Percentiles rank a stretch among this genome's conserved stretches.
These are phyloP conservation scores for Carapus acus DNA, from an alignment of 2,797 vertebrate species.

Conservation along the genomic window DNA sequence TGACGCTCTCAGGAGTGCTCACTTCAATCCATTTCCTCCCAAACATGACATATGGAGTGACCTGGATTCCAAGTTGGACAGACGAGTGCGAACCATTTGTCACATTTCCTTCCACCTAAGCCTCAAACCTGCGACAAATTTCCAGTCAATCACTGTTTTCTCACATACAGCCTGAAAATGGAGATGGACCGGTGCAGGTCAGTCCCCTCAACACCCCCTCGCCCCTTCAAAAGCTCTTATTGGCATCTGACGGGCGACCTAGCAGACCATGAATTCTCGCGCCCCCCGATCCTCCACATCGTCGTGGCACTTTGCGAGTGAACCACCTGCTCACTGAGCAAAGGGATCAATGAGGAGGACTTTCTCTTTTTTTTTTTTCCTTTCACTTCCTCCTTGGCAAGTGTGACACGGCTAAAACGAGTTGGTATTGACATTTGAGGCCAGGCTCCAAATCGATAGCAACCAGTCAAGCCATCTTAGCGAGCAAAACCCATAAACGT, in stretches of 20 bases:
- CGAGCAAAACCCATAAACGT: slow-evolving; percentile 87
- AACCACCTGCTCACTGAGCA: slow-evolving; percentile 79
- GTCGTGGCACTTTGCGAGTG: slow-evolving; percentile 70
- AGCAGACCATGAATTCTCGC: slow-evolving; percentile 58
- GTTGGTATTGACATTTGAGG: slow-evolving; percentile 90
- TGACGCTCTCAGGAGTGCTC: too few species aligned
- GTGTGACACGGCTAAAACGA: slow-evolving; percentile 80
- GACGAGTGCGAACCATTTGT: slow-evolving; percentile 2
- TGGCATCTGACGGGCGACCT: slow-evolving; percentile 68
- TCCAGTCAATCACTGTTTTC: slow-evolving; percentile 4
- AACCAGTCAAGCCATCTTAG: slow-evolving; percentile 80
- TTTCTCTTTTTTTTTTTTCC: slow-evolving; percentile 58
- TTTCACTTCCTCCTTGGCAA: too few species aligned
- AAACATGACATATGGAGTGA: slow-evolving; percentile 4
- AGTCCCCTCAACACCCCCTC: too few species aligned
- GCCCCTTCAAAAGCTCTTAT: slow-evolving; percentile 62
- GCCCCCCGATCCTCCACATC: slow-evolving; percentile 71
- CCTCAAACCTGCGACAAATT: not conserved
- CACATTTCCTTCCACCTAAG: slow-evolving; percentile 44
- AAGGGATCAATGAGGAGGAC: slow-evolving; percentile 89
- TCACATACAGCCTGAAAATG: slow-evolving; percentile 39
- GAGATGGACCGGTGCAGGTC: slow-evolving; percentile 67
- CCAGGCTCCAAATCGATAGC: slow-evolving; percentile 82
- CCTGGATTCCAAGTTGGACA: slow-evolving; percentile 9
- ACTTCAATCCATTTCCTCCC: too few species aligned